These are phyloP conservation scores for Nesogale talazaci DNA, from an alignment of 2,113 vertebrate genomes.

Conservation along the genomic window DNA sequence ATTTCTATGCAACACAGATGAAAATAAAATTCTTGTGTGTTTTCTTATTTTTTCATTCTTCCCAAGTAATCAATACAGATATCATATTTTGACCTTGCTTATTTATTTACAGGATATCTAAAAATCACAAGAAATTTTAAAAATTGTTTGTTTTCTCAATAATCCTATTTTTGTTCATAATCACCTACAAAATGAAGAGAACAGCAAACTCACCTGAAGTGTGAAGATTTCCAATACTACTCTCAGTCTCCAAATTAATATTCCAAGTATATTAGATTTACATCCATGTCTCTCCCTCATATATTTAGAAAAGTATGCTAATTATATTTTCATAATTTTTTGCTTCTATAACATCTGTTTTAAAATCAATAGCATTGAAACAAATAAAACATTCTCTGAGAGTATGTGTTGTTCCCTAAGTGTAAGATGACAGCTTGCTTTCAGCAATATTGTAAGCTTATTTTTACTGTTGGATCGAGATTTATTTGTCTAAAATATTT, in stretches of 20 bases:
- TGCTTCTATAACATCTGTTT: not conserved
- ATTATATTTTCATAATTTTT: not conserved
- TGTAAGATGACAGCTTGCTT: not conserved
- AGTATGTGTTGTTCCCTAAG: not conserved
- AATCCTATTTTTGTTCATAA: constrained; percentile 4
- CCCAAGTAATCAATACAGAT: not conserved
- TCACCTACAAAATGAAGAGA: not conserved
- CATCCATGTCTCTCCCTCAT: not conserved
- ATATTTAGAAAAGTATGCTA: not conserved
- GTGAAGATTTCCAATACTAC: not conserved
- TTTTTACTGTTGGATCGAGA: not conserved
- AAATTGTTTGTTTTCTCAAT: not conserved
- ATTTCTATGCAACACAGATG: not conserved
- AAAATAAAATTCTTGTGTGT: not conserved
- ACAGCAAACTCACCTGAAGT: not conserved
- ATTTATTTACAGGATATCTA: not conserved
- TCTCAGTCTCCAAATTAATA: not conserved
- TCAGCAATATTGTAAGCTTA: not conserved
- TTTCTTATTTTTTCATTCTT: not conserved
- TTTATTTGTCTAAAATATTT: not conserved
- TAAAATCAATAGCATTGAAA: not conserved
- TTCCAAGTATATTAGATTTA: not conserved
- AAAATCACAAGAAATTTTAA: not conserved
- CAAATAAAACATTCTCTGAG: not conserved
- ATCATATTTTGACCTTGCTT: not conserved